phyloP scores from a whole-genome alignment of 2,888 invertebrate genomes.

The Lobophora halterata region DNA sequence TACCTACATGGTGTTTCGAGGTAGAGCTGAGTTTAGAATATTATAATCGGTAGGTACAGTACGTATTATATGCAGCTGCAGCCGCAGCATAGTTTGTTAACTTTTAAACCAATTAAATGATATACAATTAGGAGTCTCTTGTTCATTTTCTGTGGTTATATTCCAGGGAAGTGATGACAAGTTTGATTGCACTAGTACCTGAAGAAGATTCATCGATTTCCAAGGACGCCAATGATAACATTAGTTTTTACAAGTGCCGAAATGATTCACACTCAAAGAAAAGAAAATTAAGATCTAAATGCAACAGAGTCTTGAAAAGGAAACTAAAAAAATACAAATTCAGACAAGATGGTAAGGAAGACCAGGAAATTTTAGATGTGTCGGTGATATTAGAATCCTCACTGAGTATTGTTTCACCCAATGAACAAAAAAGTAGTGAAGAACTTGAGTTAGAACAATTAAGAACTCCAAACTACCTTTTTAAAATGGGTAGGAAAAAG shows the following conservation, averaged over 20 bases:
- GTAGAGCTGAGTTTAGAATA: no score
- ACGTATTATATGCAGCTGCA: no score
- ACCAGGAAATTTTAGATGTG: constrained; percentile 67
- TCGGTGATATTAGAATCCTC: constrained; percentile 53
- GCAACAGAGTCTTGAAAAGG: constrained; percentile 52
- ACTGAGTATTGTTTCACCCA: constrained; percentile 58
- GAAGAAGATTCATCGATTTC: constrained; percentile 28
- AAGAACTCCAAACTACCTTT: constrained; percentile 58
- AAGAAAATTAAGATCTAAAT: constrained; percentile 53
- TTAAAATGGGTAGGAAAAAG: constrained; percentile 62
- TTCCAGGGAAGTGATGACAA: constrained; percentile 69
- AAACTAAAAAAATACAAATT: constrained; percentile 69
- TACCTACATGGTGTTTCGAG: no score
- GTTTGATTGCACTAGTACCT: constrained; percentile 40
- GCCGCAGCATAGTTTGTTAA: no score
- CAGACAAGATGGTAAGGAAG: constrained; percentile 65
- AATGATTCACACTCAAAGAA: constrained; percentile 49
- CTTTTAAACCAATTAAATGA: no score
- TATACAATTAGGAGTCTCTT: no score
- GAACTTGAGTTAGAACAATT: constrained; percentile 35
- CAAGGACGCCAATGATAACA: constrained; percentile 25
- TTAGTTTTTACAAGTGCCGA: constrained; percentile 32
- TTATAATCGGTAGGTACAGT: no score
- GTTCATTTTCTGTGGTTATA: constrained; percentile 10
- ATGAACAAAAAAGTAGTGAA: constrained; percentile 29